A percentile compares a stretch with the other conserved stretches of the same genome.
Evolutionary conservation across 2,113 vertebrate genomes (phyloP).

Genomic region (Zosterops lateralis): DNA sequence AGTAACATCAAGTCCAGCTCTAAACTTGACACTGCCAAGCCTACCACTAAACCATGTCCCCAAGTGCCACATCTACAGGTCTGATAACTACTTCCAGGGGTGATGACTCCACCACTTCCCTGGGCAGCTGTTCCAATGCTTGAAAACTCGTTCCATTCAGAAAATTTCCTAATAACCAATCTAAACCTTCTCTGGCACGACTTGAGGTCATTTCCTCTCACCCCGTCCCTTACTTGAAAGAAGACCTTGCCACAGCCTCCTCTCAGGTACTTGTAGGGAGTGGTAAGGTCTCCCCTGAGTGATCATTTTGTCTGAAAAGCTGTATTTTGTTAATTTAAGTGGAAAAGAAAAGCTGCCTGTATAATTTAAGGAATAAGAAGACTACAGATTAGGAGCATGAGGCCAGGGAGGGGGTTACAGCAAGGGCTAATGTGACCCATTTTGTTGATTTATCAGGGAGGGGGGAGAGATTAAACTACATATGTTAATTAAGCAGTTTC

Average conservation of each 20-base stretch:
- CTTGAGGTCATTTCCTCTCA: background rate
- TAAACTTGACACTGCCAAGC: background rate
- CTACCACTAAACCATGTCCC: background rate
- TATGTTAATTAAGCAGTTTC: background rate
- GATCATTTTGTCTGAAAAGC: background rate
- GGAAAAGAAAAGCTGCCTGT: background rate
- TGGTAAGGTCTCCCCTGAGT: fast-evolving
- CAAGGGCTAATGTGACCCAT: background rate
- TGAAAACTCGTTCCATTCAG: background rate
- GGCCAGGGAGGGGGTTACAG: background rate
- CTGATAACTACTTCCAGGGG: background rate
- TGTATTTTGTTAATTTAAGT: background rate
- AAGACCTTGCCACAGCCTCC: background rate
- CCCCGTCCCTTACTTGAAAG: background rate
- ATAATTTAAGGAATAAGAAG: background rate
- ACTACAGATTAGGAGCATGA: background rate
- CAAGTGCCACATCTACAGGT: background rate
- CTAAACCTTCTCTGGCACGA: background rate
- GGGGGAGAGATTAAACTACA: background rate
- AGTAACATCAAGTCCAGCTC: too few species aligned
- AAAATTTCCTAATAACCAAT: background rate
- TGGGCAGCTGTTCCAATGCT: background rate
- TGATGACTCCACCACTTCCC: background rate
- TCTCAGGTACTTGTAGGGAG: background rate
- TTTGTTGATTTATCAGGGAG: background rate